These are phyloP conservation scores for Apeira syringaria DNA, from an alignment of 2,888 invertebrate species.

Conservation along the genomic window DNA sequence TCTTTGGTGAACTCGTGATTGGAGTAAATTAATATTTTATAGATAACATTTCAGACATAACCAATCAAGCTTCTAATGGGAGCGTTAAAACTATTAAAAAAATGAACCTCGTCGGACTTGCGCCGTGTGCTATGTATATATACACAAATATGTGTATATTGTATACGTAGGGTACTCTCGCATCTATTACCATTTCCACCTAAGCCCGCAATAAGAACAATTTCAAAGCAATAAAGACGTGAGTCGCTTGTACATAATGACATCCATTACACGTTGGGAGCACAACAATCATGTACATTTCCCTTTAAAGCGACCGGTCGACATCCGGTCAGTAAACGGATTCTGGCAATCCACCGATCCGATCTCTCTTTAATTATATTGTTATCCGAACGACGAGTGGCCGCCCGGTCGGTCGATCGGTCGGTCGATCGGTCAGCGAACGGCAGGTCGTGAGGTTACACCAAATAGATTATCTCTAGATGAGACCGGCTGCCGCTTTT, in stretches of 20 bases:
- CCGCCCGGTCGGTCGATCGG: constrained; percentile 44
- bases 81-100: too few relatives aligned
- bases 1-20: too few relatives aligned
- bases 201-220: constrained; percentile 26
- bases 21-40: too few relatives aligned
- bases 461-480: constrained; percentile 81
- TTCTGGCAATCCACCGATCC: constrained; percentile 32
- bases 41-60: too few relatives aligned
- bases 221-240: constrained; percentile 32
- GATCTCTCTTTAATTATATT: constrained; percentile 82
- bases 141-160: not conserved
- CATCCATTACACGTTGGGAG: constrained; percentile 64
- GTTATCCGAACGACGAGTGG: constrained; percentile 53
- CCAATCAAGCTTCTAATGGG: too few relatives aligned
- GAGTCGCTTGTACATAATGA: constrained; percentile 60
- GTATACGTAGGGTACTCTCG: constrained; percentile 6
- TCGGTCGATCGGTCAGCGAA: constrained; percentile 41
- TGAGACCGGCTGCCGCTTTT: constrained; percentile 67
- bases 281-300: constrained; percentile 65
- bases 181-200: constrained; percentile 21
- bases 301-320: constrained; percentile 62
- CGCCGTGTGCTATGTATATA: too few relatives aligned
- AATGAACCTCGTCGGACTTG: constrained; percentile 4
- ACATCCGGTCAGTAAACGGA: constrained; percentile 57
- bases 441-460: constrained; percentile 80